Evolutionary conservation across 2,113 vertebrate genomes (phyloP).

Genomic region (Helogale parvula): DNA sequence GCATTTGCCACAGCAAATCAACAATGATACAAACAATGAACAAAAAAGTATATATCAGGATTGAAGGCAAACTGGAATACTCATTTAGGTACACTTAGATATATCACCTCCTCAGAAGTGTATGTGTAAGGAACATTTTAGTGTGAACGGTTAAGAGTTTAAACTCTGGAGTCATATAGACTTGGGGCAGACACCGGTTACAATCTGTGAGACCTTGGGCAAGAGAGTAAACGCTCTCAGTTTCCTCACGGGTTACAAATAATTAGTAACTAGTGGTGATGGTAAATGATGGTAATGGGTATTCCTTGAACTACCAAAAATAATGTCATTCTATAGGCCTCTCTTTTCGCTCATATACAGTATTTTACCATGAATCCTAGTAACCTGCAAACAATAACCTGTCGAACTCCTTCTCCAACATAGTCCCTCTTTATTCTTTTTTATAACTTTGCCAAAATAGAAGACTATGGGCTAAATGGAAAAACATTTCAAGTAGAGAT

Average conservation of each 20-base stretch:
- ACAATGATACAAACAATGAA: not conserved
- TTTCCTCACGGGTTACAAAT: conserved; percentile 6
- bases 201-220: not conserved
- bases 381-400: not conserved
- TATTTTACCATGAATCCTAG: not conserved
- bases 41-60: not conserved
- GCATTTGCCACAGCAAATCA: not conserved
- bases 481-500: conserved; percentile 27
- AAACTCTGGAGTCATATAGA: not conserved
- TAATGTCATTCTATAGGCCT: not conserved
- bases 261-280: not conserved
- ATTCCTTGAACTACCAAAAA: not conserved
- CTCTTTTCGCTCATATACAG: not conserved
- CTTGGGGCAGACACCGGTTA: not conserved
- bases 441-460: conserved; percentile 21
- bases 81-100: not conserved
- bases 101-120: not conserved
- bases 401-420: not conserved
- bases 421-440: not conserved
- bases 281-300: not conserved
- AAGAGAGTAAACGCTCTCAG: not conserved
- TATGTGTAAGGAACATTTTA: not conserved
- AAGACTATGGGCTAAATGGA: conserved; percentile 30
- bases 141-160: not conserved
- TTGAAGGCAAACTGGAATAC: not conserved